Conservation (phyloP, 23 tunicate genomes). For the Phallusia fumigata region DNA sequence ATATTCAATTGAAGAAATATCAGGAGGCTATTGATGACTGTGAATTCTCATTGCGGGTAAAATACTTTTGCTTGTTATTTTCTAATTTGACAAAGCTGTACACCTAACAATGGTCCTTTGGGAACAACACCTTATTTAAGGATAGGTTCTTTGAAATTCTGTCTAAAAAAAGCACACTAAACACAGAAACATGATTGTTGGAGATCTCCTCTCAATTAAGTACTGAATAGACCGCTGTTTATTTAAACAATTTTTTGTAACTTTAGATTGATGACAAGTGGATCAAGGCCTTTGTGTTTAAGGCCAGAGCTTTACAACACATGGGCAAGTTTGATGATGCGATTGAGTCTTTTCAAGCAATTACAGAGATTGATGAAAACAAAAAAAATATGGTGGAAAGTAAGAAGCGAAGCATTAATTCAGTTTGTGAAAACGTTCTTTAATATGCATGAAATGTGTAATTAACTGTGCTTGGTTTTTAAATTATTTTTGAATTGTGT, state of each 20-base stretch:
- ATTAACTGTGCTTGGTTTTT: too few species aligned
- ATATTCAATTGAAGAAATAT: constrained; percentile 49
- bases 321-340: constrained; percentile 60
- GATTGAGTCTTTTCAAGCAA: constrained; percentile 32
- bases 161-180: not conserved
- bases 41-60: constrained; percentile 71
- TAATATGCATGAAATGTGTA: too few species aligned
- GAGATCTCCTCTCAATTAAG: not conserved
- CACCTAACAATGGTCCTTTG: too few species aligned
- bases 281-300: constrained; percentile 68
- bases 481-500: too few species aligned
- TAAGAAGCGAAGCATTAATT: not conserved
- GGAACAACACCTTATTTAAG: not conserved
- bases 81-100: not conserved
- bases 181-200: not conserved
- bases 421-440: not conserved
- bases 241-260: not conserved
- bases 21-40: constrained; percentile 79
- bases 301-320: constrained; percentile 63
- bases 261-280: constrained; percentile 71
- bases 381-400: constrained; percentile 59
- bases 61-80: too few species aligned
- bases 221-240: not conserved
- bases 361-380: constrained; percentile 44
- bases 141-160: too few species aligned